Conservation (phyloP, 2,888 invertebrate species). For the Lissonota sp. region DNA sequence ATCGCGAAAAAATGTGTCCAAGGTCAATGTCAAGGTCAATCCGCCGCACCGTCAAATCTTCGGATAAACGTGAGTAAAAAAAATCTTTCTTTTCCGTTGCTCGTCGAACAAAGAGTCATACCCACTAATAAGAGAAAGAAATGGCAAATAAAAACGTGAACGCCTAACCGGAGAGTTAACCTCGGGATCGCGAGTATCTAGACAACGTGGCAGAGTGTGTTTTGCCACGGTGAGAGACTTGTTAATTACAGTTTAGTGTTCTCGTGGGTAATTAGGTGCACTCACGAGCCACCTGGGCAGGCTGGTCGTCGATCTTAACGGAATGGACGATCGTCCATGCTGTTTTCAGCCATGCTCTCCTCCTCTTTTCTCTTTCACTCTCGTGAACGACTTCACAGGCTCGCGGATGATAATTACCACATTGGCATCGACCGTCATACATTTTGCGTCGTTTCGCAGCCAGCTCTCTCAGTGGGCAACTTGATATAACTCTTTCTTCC, state of each 20-base stretch:
- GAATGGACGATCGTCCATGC: constrained; percentile 46
- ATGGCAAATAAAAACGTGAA: too few relatives aligned
- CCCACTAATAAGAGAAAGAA: too few relatives aligned
- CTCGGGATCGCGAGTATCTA: too few relatives aligned
- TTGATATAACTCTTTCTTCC: constrained; percentile 14
- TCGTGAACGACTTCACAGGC: constrained; percentile 55
- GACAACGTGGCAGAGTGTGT: not conserved
- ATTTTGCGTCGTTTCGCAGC: constrained; percentile 67
- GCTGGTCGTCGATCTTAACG: constrained; percentile 36
- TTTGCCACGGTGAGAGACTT: constrained; percentile 65
- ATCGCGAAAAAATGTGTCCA: too few relatives aligned
- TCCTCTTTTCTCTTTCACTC: constrained; percentile 11
- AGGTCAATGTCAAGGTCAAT: too few relatives aligned
- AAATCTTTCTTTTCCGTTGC: too few relatives aligned
- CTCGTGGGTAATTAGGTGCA: constrained; percentile 81
- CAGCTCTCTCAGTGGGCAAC: constrained; percentile 8
- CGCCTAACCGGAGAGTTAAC: too few relatives aligned
- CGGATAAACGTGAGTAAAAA: too few relatives aligned
- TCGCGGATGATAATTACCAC: constrained; percentile 75
- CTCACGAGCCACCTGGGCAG: constrained; percentile 77
- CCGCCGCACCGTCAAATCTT: too few relatives aligned
- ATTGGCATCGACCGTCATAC: constrained; percentile 76
- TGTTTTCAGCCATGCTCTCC: constrained; percentile 35
- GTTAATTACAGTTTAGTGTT: constrained; percentile 83
- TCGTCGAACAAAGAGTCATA: too few relatives aligned